Evolutionary conservation across 1,140 invertebrate genomes (phyloP).

Genomic region (Octopus sinensis): DNA sequence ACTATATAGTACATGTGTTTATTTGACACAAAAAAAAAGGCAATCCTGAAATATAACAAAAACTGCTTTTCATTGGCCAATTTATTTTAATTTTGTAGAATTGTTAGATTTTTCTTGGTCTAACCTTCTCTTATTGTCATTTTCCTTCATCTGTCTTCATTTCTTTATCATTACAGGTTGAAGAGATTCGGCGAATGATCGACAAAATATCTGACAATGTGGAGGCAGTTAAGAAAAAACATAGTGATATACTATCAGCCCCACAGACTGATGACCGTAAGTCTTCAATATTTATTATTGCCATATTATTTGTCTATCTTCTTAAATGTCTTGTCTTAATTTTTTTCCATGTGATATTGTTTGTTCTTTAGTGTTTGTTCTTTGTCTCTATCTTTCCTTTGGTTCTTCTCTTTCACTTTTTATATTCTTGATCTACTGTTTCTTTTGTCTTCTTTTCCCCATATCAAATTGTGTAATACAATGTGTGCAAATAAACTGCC

Average conservation of each 20-base stretch:
- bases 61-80: too few relatives aligned
- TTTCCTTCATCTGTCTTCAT: neutral
- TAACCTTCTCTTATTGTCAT: too few relatives aligned
- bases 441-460: too few relatives aligned
- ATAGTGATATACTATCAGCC: conserved; percentile 95
- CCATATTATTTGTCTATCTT: neutral
- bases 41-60: too few relatives aligned
- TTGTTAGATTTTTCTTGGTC: too few relatives aligned
- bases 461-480: too few relatives aligned
- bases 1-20: too few relatives aligned
- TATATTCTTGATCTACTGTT: too few relatives aligned
- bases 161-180: conserved; percentile 66
- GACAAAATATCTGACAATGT: conserved; percentile 98
- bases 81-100: too few relatives aligned
- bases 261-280: conserved; percentile 99
- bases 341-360: neutral
- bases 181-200: conserved; percentile 99
- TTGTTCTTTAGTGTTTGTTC: neutral
- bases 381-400: neutral
- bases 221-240: conserved; percentile 99
- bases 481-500: too few relatives aligned
- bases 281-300: conserved; percentile 46
- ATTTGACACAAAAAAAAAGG: too few relatives aligned
- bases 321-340: neutral
- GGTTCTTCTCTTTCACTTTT: neutral